A percentile compares a stretch with the other conserved stretches of the same genome.
Conservation (phyloP, 1,140 invertebrate species). For the Cherax destructor region DNA sequence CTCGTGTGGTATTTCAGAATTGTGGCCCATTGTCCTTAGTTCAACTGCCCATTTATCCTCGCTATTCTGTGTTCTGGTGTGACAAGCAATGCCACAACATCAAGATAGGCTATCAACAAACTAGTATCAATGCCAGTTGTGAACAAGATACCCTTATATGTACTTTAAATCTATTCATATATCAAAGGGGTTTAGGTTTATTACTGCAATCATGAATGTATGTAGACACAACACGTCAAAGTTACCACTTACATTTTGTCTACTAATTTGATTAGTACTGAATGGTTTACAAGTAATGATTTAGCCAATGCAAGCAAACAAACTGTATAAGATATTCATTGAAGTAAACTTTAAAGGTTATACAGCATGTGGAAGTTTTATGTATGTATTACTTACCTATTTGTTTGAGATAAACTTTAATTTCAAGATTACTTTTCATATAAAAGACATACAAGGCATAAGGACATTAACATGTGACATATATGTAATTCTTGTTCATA, state of each 20-base stretch:
- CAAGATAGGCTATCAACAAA: constrained; percentile 52
- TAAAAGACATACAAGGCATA: not conserved
- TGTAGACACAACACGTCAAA: not conserved
- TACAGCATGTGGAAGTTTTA: not conserved
- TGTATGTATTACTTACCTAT: not conserved
- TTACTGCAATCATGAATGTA: not conserved
- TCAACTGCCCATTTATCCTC: constrained; percentile 39
- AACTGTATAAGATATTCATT: not conserved
- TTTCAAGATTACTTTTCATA: not conserved
- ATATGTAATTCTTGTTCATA: constrained; percentile 55
- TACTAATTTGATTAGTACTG: not conserved
- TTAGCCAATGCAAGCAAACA: not conserved
- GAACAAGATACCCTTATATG: constrained; percentile 42
- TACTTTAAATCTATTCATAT: not conserved
- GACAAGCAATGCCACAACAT: constrained; percentile 51
- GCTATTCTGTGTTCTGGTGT: constrained; percentile 59
- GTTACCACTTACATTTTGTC: not conserved
- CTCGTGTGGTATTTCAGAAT: constrained; percentile 57
- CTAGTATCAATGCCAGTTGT: constrained; percentile 40
- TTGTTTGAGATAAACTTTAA: not conserved
- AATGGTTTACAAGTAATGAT: not conserved
- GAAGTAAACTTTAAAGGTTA: not conserved
- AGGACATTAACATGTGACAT: constrained; percentile 19
- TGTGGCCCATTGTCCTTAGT: constrained; percentile 49
- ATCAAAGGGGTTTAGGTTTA: not conserved